phyloP scores from a whole-genome alignment of 2,888 invertebrate species.

The Hymenopus coronatus region DNA sequence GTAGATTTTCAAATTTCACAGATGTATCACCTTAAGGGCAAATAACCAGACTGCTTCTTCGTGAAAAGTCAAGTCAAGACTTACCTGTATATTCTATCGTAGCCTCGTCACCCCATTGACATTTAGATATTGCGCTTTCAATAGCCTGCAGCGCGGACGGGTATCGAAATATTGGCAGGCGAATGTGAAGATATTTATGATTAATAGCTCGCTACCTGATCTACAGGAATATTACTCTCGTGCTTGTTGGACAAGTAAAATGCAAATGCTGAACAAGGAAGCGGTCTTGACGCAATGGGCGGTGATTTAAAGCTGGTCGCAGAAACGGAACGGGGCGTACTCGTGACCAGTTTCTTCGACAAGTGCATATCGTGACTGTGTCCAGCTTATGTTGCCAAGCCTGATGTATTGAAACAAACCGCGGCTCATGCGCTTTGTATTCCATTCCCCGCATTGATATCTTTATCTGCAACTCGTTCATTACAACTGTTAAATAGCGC shows the following conservation, averaged over 20 bases:
- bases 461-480: not conserved
- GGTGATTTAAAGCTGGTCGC: not conserved
- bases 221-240: not conserved
- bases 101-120: too few relatives aligned
- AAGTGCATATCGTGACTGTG: not conserved
- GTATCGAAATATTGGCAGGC: too few relatives aligned
- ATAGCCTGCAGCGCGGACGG: too few relatives aligned
- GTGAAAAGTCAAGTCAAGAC: too few relatives aligned
- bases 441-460: not conserved
- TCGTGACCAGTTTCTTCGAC: not conserved
- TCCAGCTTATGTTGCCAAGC: not conserved
- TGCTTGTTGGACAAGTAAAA: not conserved
- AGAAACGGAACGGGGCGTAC: not conserved
- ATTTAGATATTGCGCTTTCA: too few relatives aligned
- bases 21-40: too few relatives aligned
- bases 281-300: not conserved
- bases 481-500: not conserved
- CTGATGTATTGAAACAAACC: not conserved
- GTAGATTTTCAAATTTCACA: too few relatives aligned
- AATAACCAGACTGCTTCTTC: too few relatives aligned
- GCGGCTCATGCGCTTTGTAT: not conserved
- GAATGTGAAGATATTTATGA: too few relatives aligned
- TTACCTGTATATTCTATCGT: too few relatives aligned
- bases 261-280: not conserved
- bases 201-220: too few relatives aligned